Base-by-base conservation (phyloP, 1,140 invertebrate genomes). In the Campodea augens region DNA sequence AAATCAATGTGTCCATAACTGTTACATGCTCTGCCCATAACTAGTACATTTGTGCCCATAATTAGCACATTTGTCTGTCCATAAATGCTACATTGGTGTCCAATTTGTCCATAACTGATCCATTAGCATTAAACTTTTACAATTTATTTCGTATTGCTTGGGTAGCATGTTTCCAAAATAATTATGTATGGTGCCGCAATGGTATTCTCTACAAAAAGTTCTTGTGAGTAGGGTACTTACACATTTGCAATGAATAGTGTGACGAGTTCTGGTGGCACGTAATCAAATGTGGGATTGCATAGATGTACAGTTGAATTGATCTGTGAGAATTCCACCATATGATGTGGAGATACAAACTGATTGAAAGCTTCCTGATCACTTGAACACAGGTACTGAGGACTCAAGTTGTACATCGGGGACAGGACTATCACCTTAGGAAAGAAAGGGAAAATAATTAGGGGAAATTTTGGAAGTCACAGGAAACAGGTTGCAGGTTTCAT, bases 241-340 rank as follows among this genome's bases (percentile, higher is more conserved):
- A 78, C 80, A 59, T 93, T 92, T 39, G 85, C 88, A 53, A 95
- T 85, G 60, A 91, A 90, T 12, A 93, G 64, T 0, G 85, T 88
- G 5, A 95, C 77, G 25, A 93, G 69, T 60, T 93, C 85, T 22
- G 89, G 86, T 13, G 88, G 86, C 1, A 95, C 82, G 64, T 90
- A 89, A 64, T 95, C 90, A 65, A 83, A 92, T n/a, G 81, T 70
- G 18, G 89, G 88, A 65, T 87, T 88, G 49, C 79, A 75, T 15
- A 81, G 72, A 50, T 83, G 74, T 25, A 80, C 72, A 54, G 69
- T 68, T 42, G 71, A 71, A 13, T 63, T 57, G 27, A 67, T 69
- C 55, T 71, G 69, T 18, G 65, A 61, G 58, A 74, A 76, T 2
- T 70, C 63, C 29, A 81, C 56, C 3, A 80, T 67, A 49, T 67